These are phyloP conservation scores for Hirtodrosophila histrioides DNA, from an alignment of 2,888 invertebrate genomes.

Conservation along the genomic window DNA sequence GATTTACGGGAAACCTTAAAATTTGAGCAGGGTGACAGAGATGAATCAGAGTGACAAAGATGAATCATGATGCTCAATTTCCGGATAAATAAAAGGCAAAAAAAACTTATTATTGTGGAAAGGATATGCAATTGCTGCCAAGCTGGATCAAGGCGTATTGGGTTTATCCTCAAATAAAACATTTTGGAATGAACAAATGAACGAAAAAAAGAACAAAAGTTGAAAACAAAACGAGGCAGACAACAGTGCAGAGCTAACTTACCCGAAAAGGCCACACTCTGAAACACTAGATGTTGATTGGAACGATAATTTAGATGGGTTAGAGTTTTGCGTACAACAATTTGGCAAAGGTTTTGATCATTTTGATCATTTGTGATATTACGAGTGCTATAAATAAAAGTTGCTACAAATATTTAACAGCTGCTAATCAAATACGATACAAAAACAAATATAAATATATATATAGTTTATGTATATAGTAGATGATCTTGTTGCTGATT, in stretches of 20 bases:
- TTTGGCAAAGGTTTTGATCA: slow-evolving; percentile 69
- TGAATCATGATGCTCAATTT: no score
- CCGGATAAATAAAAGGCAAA: no score
- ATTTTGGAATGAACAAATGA: neutral
- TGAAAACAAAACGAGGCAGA: slow-evolving; percentile 16
- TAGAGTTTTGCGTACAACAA: slow-evolving; percentile 83
- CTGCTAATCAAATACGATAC: slow-evolving; percentile 19
- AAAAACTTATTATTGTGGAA: neutral
- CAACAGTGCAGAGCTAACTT: slow-evolving; percentile 85
- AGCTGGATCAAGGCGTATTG: neutral
- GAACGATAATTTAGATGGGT: slow-evolving; percentile 84
- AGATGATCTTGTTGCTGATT: slow-evolving; percentile 41
- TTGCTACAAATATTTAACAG: slow-evolving; percentile 46
- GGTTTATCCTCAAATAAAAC: no score
- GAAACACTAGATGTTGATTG: slow-evolving; percentile 90
- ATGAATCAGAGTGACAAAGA: no score
- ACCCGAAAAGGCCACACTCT: slow-evolving; percentile 98
- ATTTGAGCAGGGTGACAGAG: no score
- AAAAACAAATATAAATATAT: slow-evolving; percentile 24
- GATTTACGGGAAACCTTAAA: no score
- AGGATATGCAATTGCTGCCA: slow-evolving; percentile 6
- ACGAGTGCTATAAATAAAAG: slow-evolving; percentile 55
- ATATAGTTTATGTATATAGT: slow-evolving; percentile 12
- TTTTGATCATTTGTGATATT: slow-evolving; percentile 23
- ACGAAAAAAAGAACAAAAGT: neutral